A percentile compares a stretch with the other conserved stretches of the same genome.
Evolutionary conservation across 2,113 vertebrate genomes (phyloP).

Genomic region (Podiceps cristatus): DNA sequence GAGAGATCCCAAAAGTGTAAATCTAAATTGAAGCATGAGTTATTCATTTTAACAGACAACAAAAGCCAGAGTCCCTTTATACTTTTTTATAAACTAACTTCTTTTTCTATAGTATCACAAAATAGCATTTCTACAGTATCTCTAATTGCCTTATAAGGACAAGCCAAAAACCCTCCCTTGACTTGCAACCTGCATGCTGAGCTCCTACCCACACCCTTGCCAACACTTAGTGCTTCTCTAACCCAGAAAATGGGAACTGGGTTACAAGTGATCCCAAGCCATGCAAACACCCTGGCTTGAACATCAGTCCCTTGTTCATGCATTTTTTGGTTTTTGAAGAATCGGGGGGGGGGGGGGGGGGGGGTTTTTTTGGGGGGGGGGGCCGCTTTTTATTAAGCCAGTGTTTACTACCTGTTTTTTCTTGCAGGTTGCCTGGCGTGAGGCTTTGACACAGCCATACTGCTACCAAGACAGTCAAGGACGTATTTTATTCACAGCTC

Average conservation of each 20-base stretch:
- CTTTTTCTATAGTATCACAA: background rate
- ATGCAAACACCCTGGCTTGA: background rate
- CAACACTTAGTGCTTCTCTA: background rate
- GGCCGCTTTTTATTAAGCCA: background rate
- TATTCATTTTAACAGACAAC: background rate
- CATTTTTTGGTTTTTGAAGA: background rate
- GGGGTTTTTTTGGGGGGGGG: too few species aligned
- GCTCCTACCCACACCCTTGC: background rate
- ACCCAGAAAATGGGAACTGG: background rate
- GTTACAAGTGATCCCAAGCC: background rate
- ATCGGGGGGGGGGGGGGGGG: too few species aligned
- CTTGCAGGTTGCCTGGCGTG: background rate
- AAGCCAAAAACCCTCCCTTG: background rate
- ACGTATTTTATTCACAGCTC: background rate
- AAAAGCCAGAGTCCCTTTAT: background rate
- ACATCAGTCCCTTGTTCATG: background rate
- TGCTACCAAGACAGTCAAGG: background rate
- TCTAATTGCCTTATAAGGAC: background rate
- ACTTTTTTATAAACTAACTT: background rate
- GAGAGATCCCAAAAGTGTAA: background rate
- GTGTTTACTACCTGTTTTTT: background rate
- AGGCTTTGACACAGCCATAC: background rate
- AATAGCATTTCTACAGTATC: background rate
- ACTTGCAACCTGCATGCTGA: fast-evolving
- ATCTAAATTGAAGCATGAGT: background rate